Evolutionary conservation across 92 coral and sea anemone species (phyloP).

Genomic region (Phymanthus crucifer): DNA sequence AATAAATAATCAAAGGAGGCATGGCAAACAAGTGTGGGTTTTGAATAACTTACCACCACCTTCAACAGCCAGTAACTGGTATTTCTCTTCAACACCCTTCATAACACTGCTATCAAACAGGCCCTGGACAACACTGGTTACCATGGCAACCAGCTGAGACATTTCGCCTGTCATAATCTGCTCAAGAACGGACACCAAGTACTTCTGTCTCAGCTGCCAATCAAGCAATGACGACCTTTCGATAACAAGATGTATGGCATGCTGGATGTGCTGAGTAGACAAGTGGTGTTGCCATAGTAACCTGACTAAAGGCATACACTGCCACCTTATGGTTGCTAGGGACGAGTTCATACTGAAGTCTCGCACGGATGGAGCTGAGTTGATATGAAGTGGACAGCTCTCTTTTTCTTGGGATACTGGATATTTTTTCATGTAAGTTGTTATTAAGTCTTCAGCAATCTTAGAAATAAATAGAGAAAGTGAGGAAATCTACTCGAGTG

Average conservation of each 20-base stretch:
- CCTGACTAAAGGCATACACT: conserved; percentile 60
- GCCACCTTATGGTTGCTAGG: conserved; percentile 60
- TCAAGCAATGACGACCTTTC: conserved; percentile 72
- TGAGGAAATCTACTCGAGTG: too few species aligned
- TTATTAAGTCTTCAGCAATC: conserved; percentile 47
- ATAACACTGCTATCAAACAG: conserved; percentile 27
- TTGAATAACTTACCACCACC: background rate
- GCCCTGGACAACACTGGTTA: conserved; percentile 3
- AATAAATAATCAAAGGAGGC: background rate
- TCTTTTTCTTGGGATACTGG: background rate
- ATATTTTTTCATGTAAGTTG: conserved; percentile 9
- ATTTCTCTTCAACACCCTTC: conserved; percentile 6
- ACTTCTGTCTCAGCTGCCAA: conserved; percentile 71
- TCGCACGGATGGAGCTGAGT: conserved; percentile 53
- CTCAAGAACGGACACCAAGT: conserved; percentile 42
- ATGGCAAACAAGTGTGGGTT: background rate
- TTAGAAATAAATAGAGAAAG: background rate
- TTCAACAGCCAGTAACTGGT: background rate
- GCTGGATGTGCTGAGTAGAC: conserved; percentile 27
- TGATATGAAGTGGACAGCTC: background rate
- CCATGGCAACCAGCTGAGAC: conserved; percentile 2
- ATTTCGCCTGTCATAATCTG: background rate
- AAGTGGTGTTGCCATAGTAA: conserved; percentile 56
- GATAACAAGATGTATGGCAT: conserved; percentile 62
- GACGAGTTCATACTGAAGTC: conserved; percentile 64